Percentiles rank a stretch among this genome's conserved stretches.
These are phyloP conservation scores for Gymnoscelis rufifasciata DNA, from an alignment of 2,888 invertebrate genomes.

Conservation along the genomic window DNA sequence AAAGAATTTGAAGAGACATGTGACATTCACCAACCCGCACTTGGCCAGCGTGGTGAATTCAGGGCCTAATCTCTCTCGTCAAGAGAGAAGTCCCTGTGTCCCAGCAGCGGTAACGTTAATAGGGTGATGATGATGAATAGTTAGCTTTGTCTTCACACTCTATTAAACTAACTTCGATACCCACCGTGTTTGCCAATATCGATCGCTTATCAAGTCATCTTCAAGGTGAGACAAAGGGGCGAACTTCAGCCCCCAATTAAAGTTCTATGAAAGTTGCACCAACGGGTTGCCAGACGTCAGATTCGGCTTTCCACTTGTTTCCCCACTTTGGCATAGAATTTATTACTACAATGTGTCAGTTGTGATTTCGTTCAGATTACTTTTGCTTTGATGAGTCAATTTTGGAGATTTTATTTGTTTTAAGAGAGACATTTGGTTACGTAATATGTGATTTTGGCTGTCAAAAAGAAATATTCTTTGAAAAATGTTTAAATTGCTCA, in stretches of 20 bases:
- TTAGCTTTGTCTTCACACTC: not conserved
- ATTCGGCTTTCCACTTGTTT: conserved; percentile 8
- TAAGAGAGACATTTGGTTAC: no score
- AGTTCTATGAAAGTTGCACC: conserved; percentile 20
- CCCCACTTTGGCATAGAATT: not conserved
- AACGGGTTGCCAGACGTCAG: conserved; percentile 14
- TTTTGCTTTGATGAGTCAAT: no score
- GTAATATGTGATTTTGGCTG: no score
- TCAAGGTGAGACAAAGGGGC: conserved; percentile 22
- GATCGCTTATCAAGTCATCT: conserved; percentile 14
- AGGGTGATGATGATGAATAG: not conserved
- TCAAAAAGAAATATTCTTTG: no score
- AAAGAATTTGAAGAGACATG: no score
- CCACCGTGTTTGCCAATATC: conserved; percentile 1
- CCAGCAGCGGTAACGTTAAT: no score
- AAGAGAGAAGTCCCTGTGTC: no score
- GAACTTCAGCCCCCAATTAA: conserved; percentile 26
- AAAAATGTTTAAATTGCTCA: no score
- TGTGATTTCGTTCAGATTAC: not conserved
- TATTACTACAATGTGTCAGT: not conserved
- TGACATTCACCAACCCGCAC: no score
- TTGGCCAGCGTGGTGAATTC: no score
- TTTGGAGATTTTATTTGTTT: no score
- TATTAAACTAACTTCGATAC: conserved; percentile 2
- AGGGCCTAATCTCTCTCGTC: no score